These are phyloP conservation scores for Synanceia verrucosa DNA, from an alignment of 2,797 vertebrate species.

Conservation along the genomic window DNA sequence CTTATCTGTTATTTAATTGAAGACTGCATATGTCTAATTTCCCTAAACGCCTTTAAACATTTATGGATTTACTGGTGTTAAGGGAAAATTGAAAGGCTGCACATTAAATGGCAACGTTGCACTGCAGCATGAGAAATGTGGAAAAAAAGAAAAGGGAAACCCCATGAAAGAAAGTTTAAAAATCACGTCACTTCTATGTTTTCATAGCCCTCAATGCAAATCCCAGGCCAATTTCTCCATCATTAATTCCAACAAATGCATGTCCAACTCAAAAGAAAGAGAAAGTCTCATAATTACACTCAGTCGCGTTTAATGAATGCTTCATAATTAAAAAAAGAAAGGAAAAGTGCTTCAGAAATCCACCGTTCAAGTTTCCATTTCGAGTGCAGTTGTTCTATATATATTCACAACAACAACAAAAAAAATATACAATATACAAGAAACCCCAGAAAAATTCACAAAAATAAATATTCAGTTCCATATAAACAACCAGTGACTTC, in stretches of 20 bases:
- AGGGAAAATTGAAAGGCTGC: conserved; percentile 12
- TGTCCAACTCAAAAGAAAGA: conserved; percentile 52
- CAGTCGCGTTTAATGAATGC: conserved; percentile 84
- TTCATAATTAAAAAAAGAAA: conserved; percentile 77
- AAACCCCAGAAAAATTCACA: conserved; percentile 75
- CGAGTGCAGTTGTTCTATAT: conserved; percentile 83
- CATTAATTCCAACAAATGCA: conserved; percentile 11
- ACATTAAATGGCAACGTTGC: conserved; percentile 4
- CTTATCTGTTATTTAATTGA: conserved; percentile 28
- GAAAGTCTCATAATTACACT: conserved; percentile 68
- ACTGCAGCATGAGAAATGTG: background rate
- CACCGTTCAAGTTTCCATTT: conserved; percentile 87
- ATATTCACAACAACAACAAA: conserved; percentile 71
- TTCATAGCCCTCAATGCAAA: conserved; percentile 1
- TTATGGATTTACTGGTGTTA: conserved; percentile 19
- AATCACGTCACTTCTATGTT: conserved; percentile 1
- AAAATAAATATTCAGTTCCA: conserved; percentile 88
- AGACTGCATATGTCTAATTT: conserved; percentile 9
- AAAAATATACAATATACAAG: conserved; percentile 72
- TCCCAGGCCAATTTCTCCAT: background rate
- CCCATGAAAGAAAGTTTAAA: background rate
- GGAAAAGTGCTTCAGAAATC: conserved; percentile 87
- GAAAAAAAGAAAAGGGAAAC: background rate
- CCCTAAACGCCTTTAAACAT: conserved; percentile 17
- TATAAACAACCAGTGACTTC: conserved; percentile 87